Percentiles rank a stretch among this genome's conserved stretches.
Conservation (phyloP, 2,113 vertebrate species). For the Agapornis roseicollis region DNA sequence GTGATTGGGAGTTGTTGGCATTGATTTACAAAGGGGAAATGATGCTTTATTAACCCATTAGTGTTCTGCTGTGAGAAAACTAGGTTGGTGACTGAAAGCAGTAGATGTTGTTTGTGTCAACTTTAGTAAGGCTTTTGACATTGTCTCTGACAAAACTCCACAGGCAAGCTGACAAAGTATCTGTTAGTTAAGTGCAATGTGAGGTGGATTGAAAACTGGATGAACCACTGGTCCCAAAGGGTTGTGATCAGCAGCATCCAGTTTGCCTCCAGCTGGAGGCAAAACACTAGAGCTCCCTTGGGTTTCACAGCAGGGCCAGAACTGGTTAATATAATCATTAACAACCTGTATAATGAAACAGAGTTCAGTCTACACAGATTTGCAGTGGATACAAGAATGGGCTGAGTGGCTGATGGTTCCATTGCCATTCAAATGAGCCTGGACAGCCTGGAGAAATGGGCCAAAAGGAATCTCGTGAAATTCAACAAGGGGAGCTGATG, state of each 20-base stretch:
- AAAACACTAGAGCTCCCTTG: neutral
- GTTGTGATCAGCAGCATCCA: neutral
- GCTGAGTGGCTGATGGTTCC: neutral
- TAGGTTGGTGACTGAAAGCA: neutral
- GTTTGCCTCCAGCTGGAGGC: neutral
- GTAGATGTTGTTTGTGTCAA: neutral
- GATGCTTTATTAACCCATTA: neutral
- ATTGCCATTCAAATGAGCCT: neutral
- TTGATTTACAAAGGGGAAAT: neutral
- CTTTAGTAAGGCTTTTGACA: neutral
- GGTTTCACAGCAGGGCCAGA: neutral
- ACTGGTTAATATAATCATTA: neutral
- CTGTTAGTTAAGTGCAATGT: neutral
- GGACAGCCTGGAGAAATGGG: neutral
- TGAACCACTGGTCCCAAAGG: neutral
- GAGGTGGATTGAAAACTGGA: neutral
- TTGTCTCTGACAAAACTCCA: neutral
- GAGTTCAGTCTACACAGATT: neutral
- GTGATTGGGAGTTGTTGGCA: neutral
- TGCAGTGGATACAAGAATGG: neutral
- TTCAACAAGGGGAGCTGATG: neutral
- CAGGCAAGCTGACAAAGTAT: fast-evolving
- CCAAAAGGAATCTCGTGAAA: neutral
- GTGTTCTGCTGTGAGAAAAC: neutral
- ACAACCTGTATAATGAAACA: neutral